Conservation (phyloP, 2,797 vertebrate genomes). For the Pogonophryne albipinna region DNA sequence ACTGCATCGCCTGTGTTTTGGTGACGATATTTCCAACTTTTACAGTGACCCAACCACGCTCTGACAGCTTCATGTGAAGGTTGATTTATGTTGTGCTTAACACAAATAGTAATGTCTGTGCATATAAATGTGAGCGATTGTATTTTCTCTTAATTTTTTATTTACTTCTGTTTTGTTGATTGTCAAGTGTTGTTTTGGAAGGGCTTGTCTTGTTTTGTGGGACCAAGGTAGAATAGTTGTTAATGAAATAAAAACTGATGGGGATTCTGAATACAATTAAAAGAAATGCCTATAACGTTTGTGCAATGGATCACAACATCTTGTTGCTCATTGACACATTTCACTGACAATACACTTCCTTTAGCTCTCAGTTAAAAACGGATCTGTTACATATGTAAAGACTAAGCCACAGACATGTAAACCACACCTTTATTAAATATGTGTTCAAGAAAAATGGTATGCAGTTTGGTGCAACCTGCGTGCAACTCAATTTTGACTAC, state of each 20-base stretch:
- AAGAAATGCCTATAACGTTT: not conserved
- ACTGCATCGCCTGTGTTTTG: constrained; percentile 35
- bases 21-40: constrained; percentile 15
- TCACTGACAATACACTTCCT: not conserved
- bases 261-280: too few species aligned
- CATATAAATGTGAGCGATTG: too few species aligned
- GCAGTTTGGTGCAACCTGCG: not conserved
- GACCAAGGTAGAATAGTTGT: too few species aligned
- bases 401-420: not conserved
- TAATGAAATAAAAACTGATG: too few species aligned
- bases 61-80: not conserved
- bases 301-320: constrained; percentile 9
- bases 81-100: too few species aligned
- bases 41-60: not conserved
- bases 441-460: not conserved
- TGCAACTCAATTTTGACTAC: too few species aligned
- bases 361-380: not conserved
- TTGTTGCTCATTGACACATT: constrained; percentile 9
- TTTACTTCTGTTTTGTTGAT: too few species aligned
- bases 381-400: not conserved
- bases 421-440: constrained; percentile 33
- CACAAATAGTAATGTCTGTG: too few species aligned
- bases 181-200: too few species aligned
- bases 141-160: too few species aligned
- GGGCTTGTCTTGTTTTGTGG: too few species aligned